These are phyloP conservation scores for Philhelius pedissequus DNA, from an alignment of 2,888 invertebrate genomes.

Conservation along the genomic window DNA sequence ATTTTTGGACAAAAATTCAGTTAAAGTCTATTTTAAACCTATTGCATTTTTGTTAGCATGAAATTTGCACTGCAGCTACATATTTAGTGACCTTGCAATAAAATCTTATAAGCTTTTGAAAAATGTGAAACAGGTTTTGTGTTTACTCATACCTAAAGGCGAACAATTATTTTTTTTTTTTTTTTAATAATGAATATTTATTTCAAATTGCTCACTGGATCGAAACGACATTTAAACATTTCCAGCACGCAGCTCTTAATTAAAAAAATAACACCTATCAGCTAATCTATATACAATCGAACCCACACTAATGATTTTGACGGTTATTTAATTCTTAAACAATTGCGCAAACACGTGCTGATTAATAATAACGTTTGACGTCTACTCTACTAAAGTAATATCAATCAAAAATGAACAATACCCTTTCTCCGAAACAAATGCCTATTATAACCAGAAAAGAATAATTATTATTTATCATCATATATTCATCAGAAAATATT, in stretches of 20 bases:
- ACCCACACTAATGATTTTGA: neutral
- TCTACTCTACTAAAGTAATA: neutral
- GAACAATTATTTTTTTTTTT: too few relatives aligned
- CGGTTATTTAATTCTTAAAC: neutral
- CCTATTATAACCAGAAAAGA: neutral
- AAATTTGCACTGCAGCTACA: too few relatives aligned
- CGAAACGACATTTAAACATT: neutral
- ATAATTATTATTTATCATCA: slow-evolving; percentile 1
- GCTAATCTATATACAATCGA: neutral
- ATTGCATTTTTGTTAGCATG: too few relatives aligned
- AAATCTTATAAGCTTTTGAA: too few relatives aligned
- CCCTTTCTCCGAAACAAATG: neutral
- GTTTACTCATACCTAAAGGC: too few relatives aligned
- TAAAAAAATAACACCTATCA: neutral
- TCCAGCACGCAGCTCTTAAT: neutral
- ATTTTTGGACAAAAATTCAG: too few relatives aligned
- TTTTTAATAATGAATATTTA: too few relatives aligned
- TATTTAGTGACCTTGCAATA: too few relatives aligned
- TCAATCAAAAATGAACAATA: neutral
- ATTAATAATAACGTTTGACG: neutral
- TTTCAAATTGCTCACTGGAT: too few relatives aligned
- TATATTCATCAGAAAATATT: neutral
- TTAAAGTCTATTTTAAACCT: too few relatives aligned
- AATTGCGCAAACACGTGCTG: neutral
- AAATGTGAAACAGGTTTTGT: too few relatives aligned